Conservation (phyloP, 2,113 vertebrate species). For the Smithornis capensis region DNA sequence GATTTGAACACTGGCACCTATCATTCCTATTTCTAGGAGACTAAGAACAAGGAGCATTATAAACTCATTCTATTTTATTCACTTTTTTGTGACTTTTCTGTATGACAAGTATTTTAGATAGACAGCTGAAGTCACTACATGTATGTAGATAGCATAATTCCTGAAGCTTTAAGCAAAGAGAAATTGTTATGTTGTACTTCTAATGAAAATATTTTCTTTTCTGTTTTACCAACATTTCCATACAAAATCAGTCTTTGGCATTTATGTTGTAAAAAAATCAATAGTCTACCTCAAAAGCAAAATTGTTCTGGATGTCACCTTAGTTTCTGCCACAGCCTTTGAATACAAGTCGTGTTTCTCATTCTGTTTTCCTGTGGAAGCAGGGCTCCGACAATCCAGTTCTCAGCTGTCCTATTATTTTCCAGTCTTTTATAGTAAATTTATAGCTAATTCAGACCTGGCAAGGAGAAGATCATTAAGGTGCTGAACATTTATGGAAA, state of each 20-base stretch:
- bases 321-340: background rate
- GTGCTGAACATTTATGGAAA: background rate
- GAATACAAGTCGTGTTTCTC: background rate
- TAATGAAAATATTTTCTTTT: background rate
- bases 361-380: background rate
- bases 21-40: background rate
- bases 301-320: background rate
- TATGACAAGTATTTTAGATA: background rate
- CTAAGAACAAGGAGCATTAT: background rate
- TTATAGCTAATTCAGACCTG: background rate
- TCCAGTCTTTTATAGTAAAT: background rate
- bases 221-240: background rate
- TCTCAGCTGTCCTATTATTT: background rate
- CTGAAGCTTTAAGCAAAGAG: background rate
- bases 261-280: background rate
- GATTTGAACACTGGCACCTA: background rate
- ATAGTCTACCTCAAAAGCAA: background rate
- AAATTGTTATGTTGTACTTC: background rate
- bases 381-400: background rate
- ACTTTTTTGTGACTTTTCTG: background rate
- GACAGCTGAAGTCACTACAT: background rate
- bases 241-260: background rate
- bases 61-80: background rate
- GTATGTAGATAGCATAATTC: background rate
- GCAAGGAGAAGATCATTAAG: background rate